Percentiles rank a stretch among this genome's conserved stretches.
Evolutionary conservation across 2,113 vertebrate genomes (phyloP).

Genomic region (Halcyon malimbica): DNA sequence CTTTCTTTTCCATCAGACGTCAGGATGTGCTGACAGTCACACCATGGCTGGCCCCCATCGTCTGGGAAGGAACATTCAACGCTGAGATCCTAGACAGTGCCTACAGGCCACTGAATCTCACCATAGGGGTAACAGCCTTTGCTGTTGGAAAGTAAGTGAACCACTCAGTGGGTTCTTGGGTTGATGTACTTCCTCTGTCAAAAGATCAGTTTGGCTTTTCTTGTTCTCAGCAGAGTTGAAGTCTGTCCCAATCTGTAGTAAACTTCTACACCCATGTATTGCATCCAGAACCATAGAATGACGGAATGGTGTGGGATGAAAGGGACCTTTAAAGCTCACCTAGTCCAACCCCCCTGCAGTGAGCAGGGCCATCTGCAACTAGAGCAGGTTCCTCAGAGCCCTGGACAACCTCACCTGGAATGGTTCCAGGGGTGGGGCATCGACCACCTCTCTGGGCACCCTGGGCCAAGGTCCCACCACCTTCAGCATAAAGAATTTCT

Average conservation of each 20-base stretch:
- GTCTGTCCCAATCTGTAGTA: background rate
- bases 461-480: background rate
- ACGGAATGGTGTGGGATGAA: background rate
- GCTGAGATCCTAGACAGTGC: constrained; percentile 59
- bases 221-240: background rate
- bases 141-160: constrained; percentile 76
- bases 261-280: background rate
- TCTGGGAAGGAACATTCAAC: constrained; percentile 81
- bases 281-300: background rate
- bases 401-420: background rate
- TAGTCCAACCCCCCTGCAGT: background rate
- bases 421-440: background rate
- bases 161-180: background rate
- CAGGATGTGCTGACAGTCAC: constrained; percentile 72
- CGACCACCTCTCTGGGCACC: background rate
- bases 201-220: background rate
- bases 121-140: constrained; percentile 72
- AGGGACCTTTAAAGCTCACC: background rate
- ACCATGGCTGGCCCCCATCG: constrained; percentile 79
- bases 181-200: background rate
- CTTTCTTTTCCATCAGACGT: background rate
- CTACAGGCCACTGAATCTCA: constrained; percentile 68
- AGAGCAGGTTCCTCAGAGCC: background rate
- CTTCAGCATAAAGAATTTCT: background rate
- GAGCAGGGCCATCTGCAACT: background rate